Conservation (phyloP, 2,113 vertebrate species). For the Labeo catla region DNA sequence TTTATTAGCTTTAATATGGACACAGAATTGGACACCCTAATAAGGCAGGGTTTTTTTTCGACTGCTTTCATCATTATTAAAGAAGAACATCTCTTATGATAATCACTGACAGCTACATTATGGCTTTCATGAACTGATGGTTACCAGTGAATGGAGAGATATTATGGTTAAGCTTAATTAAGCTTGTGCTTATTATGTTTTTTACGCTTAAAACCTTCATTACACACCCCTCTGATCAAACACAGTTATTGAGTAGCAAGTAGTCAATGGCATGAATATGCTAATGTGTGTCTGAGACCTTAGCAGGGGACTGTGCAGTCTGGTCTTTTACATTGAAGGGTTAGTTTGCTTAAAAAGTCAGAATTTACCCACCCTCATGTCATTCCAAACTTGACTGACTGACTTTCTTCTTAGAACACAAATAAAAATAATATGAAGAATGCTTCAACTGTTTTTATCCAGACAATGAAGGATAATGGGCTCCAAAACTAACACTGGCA, state of each 20-base stretch:
- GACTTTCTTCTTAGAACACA: neutral
- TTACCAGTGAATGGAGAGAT: slow-evolving; percentile 34
- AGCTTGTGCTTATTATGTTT: slow-evolving; percentile 37
- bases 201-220: slow-evolving; percentile 33
- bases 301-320: neutral
- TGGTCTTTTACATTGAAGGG: neutral
- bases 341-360: neutral
- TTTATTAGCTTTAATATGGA: slow-evolving; percentile 62
- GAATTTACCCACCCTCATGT: neutral
- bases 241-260: slow-evolving; percentile 40
- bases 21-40: slow-evolving; percentile 51
- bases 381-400: neutral
- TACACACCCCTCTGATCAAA: slow-evolving; percentile 31
- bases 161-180: slow-evolving; percentile 48
- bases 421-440: neutral
- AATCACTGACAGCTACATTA: slow-evolving; percentile 54
- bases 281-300: slow-evolving; percentile 32
- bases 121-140: slow-evolving; percentile 43
- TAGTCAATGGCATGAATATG: slow-evolving; percentile 42
- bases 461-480: neutral
- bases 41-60: slow-evolving; percentile 9
- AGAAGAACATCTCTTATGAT: slow-evolving; percentile 46
- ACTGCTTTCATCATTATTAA: slow-evolving; percentile 47
- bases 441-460: neutral
- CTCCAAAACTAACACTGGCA: neutral